Conservation (phyloP, 2,113 vertebrate species). For the Patagioenas fasciata region DNA sequence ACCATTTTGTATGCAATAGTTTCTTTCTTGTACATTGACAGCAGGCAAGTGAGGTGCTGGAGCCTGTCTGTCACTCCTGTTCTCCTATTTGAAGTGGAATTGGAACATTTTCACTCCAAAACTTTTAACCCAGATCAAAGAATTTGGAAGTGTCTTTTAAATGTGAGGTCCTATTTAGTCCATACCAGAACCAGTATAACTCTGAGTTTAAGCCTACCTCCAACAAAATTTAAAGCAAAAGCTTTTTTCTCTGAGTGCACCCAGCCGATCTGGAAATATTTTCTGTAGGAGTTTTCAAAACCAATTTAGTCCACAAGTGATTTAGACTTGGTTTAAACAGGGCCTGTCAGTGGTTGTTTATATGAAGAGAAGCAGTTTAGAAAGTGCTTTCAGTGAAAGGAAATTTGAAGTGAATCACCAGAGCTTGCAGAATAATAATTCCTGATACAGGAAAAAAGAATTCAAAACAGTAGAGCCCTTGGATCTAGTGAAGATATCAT, state of each 20-base stretch:
- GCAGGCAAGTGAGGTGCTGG: background rate
- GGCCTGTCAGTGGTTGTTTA: conserved; percentile 23
- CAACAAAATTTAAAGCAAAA: background rate
- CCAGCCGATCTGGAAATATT: background rate
- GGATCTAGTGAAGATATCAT: conserved; percentile 24
- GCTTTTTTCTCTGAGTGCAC: background rate
- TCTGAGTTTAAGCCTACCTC: background rate
- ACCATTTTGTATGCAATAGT: background rate
- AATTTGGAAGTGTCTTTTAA: background rate
- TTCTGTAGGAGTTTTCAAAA: background rate
- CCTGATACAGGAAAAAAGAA: background rate
- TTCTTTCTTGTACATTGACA: background rate
- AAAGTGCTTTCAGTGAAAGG: conserved; percentile 57
- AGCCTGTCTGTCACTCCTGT: background rate
- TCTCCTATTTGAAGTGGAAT: background rate
- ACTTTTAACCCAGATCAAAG: background rate
- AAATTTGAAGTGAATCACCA: conserved; percentile 47
- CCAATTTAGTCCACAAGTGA: background rate
- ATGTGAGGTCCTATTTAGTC: background rate
- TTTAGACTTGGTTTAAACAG: background rate
- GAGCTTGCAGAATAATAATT: conserved; percentile 57
- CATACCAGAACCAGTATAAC: background rate
- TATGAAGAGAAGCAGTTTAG: conserved; percentile 59
- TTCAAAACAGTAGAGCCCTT: conserved; percentile 60
- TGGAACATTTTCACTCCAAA: background rate